phyloP scores from a whole-genome alignment of 2,113 vertebrate species.

The Astur gentilis region DNA sequence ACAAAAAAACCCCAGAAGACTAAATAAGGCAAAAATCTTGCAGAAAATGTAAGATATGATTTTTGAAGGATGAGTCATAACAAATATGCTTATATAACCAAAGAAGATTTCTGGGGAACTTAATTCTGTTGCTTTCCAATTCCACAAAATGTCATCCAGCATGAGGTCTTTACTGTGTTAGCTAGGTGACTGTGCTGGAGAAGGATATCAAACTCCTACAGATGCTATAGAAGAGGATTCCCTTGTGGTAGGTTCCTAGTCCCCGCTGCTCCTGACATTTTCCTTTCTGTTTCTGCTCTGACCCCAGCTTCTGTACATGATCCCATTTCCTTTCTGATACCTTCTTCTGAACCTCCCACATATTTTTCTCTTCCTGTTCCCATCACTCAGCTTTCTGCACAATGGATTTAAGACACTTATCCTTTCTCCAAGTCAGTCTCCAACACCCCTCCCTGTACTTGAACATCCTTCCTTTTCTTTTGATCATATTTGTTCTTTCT shows the following conservation, averaged over 20 bases:
- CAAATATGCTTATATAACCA: not conserved
- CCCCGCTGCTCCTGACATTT: not conserved
- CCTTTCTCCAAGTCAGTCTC: not conserved
- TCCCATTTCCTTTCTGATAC: not conserved
- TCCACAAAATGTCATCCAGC: not conserved
- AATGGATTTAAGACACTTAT: not conserved
- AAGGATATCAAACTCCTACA: not conserved
- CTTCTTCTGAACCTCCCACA: not conserved
- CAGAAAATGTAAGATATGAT: not conserved
- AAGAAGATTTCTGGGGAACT: not conserved
- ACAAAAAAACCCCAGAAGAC: not conserved
- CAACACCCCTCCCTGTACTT: not conserved
- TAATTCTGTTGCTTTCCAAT: not conserved
- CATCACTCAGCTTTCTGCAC: not conserved
- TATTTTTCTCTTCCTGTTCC: not conserved
- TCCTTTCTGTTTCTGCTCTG: not conserved
- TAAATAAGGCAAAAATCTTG: not conserved
- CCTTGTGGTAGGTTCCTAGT: not conserved
- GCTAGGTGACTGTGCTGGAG: not conserved
- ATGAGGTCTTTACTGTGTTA: not conserved
- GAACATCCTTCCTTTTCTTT: not conserved
- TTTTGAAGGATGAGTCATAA: not conserved
- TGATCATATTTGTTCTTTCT: not conserved
- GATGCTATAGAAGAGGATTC: not conserved
- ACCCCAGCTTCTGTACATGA: not conserved